Evolutionary conservation across 2,113 vertebrate species (phyloP).

Genomic region (Panthera tigris): DNA sequence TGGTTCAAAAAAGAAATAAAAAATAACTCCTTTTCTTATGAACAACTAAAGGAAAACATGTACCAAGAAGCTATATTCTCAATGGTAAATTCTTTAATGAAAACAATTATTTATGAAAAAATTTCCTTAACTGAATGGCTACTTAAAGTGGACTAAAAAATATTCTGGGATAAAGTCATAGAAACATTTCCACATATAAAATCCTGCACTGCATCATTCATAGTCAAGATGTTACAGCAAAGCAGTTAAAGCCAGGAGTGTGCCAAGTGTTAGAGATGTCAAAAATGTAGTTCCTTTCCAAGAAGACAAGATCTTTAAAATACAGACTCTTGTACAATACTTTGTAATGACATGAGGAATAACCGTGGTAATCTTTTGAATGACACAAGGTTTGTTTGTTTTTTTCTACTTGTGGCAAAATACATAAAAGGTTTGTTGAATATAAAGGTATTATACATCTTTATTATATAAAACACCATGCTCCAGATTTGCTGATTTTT

Average conservation of each 20-base stretch:
- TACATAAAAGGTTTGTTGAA: neutral
- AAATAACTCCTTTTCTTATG: constrained; percentile 6
- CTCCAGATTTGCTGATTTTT: neutral
- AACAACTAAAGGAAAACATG: neutral
- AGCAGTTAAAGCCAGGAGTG: neutral
- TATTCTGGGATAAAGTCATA: neutral
- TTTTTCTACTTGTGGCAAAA: neutral
- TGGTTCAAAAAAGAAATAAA: neutral
- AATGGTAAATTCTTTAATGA: neutral
- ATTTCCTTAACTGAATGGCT: neutral
- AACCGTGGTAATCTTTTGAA: neutral
- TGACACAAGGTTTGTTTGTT: neutral
- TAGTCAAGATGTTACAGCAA: neutral
- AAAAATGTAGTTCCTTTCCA: constrained; percentile 13
- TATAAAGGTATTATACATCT: neutral
- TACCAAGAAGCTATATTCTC: neutral
- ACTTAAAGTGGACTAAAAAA: neutral
- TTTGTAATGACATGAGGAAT: neutral
- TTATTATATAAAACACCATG: neutral
- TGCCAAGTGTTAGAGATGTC: neutral
- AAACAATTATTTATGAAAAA: neutral
- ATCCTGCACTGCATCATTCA: neutral
- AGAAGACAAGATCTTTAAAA: constrained; percentile 27
- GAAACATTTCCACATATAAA: neutral
- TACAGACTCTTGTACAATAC: neutral